Percentiles rank a stretch among this genome's conserved stretches.
Evolutionary conservation across 2,113 vertebrate genomes (phyloP).

Genomic region (Himantopus leucocephalus): DNA sequence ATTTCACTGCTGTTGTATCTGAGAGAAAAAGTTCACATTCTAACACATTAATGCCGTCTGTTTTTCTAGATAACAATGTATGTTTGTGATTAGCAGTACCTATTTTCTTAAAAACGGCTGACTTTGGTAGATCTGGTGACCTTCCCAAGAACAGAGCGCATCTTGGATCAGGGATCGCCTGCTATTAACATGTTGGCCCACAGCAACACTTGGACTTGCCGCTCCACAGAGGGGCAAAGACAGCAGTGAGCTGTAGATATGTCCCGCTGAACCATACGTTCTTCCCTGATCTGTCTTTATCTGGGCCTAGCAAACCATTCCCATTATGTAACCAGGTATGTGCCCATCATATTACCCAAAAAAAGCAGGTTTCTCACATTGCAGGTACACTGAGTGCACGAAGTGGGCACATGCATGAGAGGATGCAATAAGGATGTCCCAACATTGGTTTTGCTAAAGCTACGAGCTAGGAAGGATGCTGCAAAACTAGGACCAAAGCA

Average conservation of each 20-base stretch:
- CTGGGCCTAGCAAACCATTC: not conserved
- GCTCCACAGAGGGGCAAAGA: not conserved
- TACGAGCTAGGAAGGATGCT: not conserved
- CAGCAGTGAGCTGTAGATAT: not conserved
- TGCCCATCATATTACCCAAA: not conserved
- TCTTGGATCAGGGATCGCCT: not conserved
- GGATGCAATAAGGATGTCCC: not conserved
- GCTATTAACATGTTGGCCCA: not conserved
- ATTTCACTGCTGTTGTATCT: not conserved
- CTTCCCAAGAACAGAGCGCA: not conserved
- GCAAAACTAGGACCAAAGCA: not conserved
- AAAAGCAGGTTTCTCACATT: not conserved
- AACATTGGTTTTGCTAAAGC: not conserved
- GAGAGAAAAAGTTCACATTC: not conserved
- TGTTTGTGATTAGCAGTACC: not conserved
- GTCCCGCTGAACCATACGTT: not conserved
- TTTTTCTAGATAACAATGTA: not conserved
- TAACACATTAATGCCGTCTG: not conserved
- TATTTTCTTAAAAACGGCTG: not conserved
- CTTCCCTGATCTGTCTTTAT: not conserved
- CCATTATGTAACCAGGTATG: too few species aligned
- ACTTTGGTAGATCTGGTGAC: not conserved
- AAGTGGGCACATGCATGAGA: accelerated
- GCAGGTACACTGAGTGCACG: not conserved
- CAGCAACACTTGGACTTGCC: not conserved